Percentiles rank a stretch among this genome's conserved stretches.
phyloP scores from a whole-genome alignment of 2,888 invertebrate species.

The Allolobophora icterica region DNA sequence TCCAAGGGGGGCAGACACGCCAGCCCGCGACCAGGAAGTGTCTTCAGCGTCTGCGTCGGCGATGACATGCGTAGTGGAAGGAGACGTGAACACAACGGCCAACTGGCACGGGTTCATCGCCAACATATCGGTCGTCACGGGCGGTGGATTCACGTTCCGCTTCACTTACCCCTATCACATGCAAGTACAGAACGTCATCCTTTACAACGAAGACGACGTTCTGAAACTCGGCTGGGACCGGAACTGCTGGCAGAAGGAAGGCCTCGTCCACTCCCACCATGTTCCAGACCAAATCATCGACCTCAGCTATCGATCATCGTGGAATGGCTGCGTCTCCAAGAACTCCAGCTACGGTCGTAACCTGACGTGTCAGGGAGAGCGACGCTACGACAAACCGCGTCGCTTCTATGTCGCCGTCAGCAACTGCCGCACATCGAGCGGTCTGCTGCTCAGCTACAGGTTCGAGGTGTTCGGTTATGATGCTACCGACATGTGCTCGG shows the following conservation, averaged over 20 bases:
- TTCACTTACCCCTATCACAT: constrained; percentile 45
- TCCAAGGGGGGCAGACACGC: neutral
- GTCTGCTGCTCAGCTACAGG: constrained; percentile 45
- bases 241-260: constrained; percentile 48
- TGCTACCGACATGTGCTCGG: constrained; percentile 30
- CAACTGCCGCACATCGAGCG: constrained; percentile 45
- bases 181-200: constrained; percentile 46
- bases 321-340: constrained; percentile 49
- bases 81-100: constrained; percentile 46
- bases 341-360: constrained; percentile 36
- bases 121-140: constrained; percentile 44
- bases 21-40: neutral
- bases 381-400: constrained; percentile 41
- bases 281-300: constrained; percentile 46
- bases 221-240: constrained; percentile 38
- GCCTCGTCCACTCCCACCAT: constrained; percentile 42
- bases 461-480: constrained; percentile 45
- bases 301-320: constrained; percentile 44
- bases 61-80: constrained; percentile 44
- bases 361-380: constrained; percentile 41
- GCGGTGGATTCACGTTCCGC: constrained; percentile 47
- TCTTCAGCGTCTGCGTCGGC: neutral
- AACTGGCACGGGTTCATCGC: constrained; percentile 50
- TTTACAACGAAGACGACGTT: constrained; percentile 46
- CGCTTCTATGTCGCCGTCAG: constrained; percentile 46